These are phyloP conservation scores for Andrena minutula DNA, from an alignment of 2,888 invertebrate genomes.

Conservation along the genomic window DNA sequence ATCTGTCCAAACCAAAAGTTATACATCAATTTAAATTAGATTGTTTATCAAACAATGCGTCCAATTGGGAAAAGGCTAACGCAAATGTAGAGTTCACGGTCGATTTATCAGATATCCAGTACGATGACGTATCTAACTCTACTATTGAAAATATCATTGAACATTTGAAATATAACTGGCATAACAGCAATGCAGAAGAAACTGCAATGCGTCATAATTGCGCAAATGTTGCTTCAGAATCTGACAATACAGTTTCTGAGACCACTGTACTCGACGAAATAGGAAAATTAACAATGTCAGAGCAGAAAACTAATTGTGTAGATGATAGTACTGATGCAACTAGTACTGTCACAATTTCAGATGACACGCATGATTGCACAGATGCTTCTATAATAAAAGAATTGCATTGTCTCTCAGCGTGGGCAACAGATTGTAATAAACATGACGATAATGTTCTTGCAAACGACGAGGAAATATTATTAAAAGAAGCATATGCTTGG, in stretches of 20 bases:
- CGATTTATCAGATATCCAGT: constrained; percentile 64
- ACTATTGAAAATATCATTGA: constrained; percentile 62
- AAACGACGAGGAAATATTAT: constrained; percentile 46
- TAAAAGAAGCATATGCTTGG: constrained; percentile 73
- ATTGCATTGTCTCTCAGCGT: constrained; percentile 34
- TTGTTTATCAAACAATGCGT: constrained; percentile 43
- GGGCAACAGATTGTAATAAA: not conserved
- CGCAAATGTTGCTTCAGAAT: not conserved
- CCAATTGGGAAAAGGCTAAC: constrained; percentile 74
- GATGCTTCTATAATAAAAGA: constrained; percentile 20
- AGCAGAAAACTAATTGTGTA: not conserved
- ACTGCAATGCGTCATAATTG: not conserved
- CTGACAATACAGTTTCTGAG: constrained; percentile 7
- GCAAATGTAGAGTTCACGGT: constrained; percentile 65
- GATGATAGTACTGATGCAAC: not conserved
- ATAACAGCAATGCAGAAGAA: not conserved
- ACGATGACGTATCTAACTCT: constrained; percentile 50
- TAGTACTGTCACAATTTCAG: not conserved
- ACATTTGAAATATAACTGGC: constrained; percentile 59
- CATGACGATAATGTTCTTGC: not conserved
- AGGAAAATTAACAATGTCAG: not conserved
- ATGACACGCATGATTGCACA: not conserved
- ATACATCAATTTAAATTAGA: constrained; percentile 64
- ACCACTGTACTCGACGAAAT: not conserved
- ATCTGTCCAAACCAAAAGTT: constrained; percentile 23